phyloP scores from a whole-genome alignment of 1,140 invertebrate genomes.

The Diachasma alloeum region DNA sequence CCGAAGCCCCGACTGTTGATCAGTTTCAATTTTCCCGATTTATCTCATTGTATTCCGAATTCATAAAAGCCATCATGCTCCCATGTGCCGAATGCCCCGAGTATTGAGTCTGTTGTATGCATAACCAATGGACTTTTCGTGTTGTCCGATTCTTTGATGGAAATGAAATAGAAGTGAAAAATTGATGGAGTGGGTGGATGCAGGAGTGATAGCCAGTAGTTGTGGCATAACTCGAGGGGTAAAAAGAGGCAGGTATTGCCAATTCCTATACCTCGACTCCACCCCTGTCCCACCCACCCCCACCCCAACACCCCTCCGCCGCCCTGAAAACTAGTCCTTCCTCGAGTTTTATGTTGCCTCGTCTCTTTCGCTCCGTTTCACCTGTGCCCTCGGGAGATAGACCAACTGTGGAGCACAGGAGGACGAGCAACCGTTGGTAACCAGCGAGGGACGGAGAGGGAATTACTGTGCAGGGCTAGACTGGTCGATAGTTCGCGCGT shows the following conservation, averaged over 20 bases:
- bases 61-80: conserved; percentile 6
- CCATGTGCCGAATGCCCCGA: not conserved
- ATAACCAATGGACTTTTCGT: conserved; percentile 32
- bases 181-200: not conserved
- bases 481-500: conserved; percentile 55
- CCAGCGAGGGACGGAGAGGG: not conserved
- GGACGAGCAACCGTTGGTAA: not conserved
- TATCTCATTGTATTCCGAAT: not conserved
- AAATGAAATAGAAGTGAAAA: conserved; percentile 17
- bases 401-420: not conserved
- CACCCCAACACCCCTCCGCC: not conserved
- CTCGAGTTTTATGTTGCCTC: not conserved
- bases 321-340: not conserved
- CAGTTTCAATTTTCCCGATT: not conserved
- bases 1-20: not conserved
- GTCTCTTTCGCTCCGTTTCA: not conserved
- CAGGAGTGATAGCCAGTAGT: not conserved
- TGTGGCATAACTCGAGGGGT: not conserved
- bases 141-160: conserved; percentile 1
- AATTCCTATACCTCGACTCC: not conserved
- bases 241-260: not conserved
- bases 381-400: conserved; percentile 22
- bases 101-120: conserved; percentile 26
- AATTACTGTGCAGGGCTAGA: conserved; percentile 26
- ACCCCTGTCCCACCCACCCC: too few relatives aligned